phyloP scores from a whole-genome alignment of 2,888 invertebrate species.

The Andrena trimmerana region DNA sequence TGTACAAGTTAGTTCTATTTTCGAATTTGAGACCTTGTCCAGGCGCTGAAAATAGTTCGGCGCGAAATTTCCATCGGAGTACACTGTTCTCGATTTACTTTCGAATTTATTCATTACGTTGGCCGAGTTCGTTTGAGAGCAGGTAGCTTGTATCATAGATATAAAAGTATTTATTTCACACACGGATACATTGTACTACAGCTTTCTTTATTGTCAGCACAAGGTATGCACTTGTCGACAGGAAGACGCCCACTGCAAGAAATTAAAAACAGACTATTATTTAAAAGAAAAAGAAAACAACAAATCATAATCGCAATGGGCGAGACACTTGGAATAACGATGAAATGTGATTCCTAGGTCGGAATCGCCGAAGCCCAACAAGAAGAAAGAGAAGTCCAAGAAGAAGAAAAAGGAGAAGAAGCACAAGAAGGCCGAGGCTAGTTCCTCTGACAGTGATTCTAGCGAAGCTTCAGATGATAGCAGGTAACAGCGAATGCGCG shows the following conservation, averaged over 20 bases:
- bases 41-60: slow-evolving; percentile 44
- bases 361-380: slow-evolving; percentile 82
- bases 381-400: slow-evolving; percentile 83
- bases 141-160: slow-evolving; percentile 71
- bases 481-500: slow-evolving; percentile 74
- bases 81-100: slow-evolving; percentile 46
- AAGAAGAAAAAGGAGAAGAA: slow-evolving; percentile 84
- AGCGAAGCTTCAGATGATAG: slow-evolving; percentile 83
- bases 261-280: slow-evolving; percentile 71
- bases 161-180: slow-evolving; percentile 71
- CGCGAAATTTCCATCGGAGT: slow-evolving; percentile 35
- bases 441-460: slow-evolving; percentile 81
- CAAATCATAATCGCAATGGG: slow-evolving; percentile 6
- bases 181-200: slow-evolving; percentile 75
- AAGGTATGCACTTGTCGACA: slow-evolving; percentile 83
- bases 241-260: slow-evolving; percentile 83
- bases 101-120: slow-evolving; percentile 53
- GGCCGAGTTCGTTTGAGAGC: slow-evolving; percentile 51
- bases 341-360: slow-evolving; percentile 79
- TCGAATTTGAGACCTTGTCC: slow-evolving; percentile 52
- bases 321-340: slow-evolving; percentile 50
- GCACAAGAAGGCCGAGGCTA: slow-evolving; percentile 81
- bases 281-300: slow-evolving; percentile 52
- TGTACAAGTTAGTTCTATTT: slow-evolving; percentile 48
- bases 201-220: slow-evolving; percentile 82